phyloP scores from a whole-genome alignment of 1,140 invertebrate species.

The Augochlora pura region DNA sequence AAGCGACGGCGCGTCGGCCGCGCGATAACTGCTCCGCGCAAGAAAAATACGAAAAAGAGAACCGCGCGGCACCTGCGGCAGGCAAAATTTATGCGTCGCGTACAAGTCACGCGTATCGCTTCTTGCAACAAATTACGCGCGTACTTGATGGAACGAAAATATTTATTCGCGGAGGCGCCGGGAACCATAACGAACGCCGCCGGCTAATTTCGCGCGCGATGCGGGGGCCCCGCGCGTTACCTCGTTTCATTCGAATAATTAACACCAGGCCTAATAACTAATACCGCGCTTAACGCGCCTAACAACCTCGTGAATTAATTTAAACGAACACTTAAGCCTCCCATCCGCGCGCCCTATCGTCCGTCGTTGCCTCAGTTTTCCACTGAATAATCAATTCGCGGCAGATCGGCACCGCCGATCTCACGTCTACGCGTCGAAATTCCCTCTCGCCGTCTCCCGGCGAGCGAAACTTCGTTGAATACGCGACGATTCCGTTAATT shows the following conservation, averaged over 20 bases:
- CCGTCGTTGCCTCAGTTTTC: conserved; percentile 35
- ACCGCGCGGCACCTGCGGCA: background rate
- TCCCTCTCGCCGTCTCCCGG: too few relatives aligned
- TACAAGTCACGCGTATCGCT: conserved; percentile 36
- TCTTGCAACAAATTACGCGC: conserved; percentile 40
- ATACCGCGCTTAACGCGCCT: conserved; percentile 16
- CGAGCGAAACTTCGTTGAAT: background rate
- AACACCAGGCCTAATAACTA: conserved; percentile 42
- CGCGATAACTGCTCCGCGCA: too few relatives aligned
- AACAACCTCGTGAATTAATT: conserved; percentile 46
- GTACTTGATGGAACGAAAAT: conserved; percentile 38
- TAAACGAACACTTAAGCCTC: conserved; percentile 38
- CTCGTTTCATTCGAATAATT: conserved; percentile 42
- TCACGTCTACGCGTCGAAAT: background rate
- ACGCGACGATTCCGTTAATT: background rate
- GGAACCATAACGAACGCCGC: conserved; percentile 31
- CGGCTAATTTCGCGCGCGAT: conserved; percentile 40
- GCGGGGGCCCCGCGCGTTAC: conserved; percentile 35
- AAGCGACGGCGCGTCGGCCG: too few relatives aligned
- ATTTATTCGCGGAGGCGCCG: conserved; percentile 28
- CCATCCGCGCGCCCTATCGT: conserved; percentile 11
- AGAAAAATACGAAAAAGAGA: background rate
- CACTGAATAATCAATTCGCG: conserved; percentile 35
- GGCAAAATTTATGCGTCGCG: conserved; percentile 40
- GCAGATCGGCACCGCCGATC: conserved; percentile 12